Evolutionary conservation across 1,140 invertebrate species (phyloP), one percentile per base, ranked within the genome.

Genomic region (Panagrolaimus sp.): DNA sequence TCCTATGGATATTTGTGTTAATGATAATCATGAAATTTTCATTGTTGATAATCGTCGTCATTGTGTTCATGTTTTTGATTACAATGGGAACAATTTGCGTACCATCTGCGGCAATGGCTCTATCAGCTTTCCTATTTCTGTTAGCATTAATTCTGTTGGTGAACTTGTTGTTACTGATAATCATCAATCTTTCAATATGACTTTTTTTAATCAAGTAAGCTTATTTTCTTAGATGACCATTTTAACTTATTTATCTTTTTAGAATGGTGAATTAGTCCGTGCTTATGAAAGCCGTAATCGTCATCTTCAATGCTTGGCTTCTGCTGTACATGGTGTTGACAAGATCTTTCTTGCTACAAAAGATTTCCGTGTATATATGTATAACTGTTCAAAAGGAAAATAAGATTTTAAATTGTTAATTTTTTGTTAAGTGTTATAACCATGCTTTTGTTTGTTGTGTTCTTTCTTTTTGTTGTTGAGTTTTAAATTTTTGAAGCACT

Each of bases 101-200:
- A 43, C n/a, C 38, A 65, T 65, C 4, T 43, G 63, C 32, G 63
- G 44, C 28, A 43, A 43, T 24, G 63, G 63, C 44, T 44, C 38
- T 24, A 65, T 46, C 32, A 43, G 44, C 21, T 65, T 17, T 45
- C 63, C 63, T 24, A 65, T 65, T 15, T n/a, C 38, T 15, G 44
- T 65, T 32, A 46, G 24, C 63, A 43, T 65, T 14, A 65, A 65
- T 32, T 26, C 21, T 24, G 8, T 26, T 44, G 44, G 44, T 45
- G 38, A 43, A 15, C 14, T 65, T 0, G 63, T 65, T 3, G 63
- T 65, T 2, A 46, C 44, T 1, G 63, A 65, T 21, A 65, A 65
- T 32, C 63, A 65, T 46, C 38, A 45, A 24, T 21, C 38, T 45
- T 65, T 65, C 63, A 65, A 65, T 32, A 46, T 65, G 38, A 65